Conservation (phyloP, 2,888 invertebrate species). For the Eupithecia centaureata region DNA sequence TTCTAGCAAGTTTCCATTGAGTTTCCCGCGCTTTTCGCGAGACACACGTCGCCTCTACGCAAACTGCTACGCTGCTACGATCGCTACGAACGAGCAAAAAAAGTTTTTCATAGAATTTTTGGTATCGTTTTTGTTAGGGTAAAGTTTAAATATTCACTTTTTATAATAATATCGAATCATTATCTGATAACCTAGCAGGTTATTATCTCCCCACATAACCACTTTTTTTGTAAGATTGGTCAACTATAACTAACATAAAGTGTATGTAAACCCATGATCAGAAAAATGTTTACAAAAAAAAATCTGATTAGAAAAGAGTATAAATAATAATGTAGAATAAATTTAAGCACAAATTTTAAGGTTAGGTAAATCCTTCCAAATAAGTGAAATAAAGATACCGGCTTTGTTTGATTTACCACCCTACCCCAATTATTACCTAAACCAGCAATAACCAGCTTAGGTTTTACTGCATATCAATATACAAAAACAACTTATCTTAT, state of each 20-base stretch:
- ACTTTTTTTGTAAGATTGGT: too few species aligned
- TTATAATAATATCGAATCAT: too few species aligned
- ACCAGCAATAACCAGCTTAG: neutral
- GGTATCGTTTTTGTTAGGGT: neutral
- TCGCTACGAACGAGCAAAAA: neutral
- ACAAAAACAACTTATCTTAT: slow-evolving; percentile 30
- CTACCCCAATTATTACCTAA: neutral
- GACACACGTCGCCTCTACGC: slow-evolving; percentile 35
- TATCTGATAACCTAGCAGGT: too few species aligned
- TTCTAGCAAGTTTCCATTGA: slow-evolving; percentile 63
- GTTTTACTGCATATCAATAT: slow-evolving; percentile 14
- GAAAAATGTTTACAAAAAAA: too few species aligned
- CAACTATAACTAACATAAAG: too few species aligned
- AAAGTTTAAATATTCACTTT: neutral
- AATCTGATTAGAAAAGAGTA: too few species aligned
- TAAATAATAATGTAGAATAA: too few species aligned
- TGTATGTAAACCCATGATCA: too few species aligned
- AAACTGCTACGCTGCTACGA: slow-evolving; percentile 4
- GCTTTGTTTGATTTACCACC: neutral
- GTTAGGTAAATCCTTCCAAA: neutral
- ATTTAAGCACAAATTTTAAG: neutral
- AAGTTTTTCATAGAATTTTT: neutral
- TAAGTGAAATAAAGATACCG: neutral
- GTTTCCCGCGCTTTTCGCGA: slow-evolving; percentile 76
- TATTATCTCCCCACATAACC: too few species aligned